Evolutionary conservation across 2,888 invertebrate genomes (phyloP).

Genomic region (Apodemia hepburni): DNA sequence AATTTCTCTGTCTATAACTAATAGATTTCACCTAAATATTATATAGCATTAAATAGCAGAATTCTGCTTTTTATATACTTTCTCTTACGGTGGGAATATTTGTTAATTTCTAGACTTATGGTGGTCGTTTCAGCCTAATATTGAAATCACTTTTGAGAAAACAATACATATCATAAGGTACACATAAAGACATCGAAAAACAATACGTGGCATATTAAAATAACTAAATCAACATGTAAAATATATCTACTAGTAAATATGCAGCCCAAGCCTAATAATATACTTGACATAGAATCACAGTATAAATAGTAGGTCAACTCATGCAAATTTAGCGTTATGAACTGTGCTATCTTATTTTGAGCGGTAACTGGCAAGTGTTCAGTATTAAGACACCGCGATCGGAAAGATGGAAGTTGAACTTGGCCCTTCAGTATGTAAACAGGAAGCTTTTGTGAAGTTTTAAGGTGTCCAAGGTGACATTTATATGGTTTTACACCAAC

Average conservation of each 20-base stretch:
- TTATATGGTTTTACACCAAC: too few species aligned
- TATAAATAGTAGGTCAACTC: conserved; percentile 1
- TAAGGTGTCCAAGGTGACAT: too few species aligned
- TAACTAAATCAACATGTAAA: conserved; percentile 8
- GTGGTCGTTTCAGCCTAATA: conserved; percentile 63
- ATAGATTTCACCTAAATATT: conserved; percentile 33
- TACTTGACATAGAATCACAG: conserved; percentile 1
- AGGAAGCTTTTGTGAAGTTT: too few species aligned
- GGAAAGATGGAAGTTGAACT: too few species aligned
- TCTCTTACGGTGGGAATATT: conserved; percentile 74
- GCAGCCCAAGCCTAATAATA: conserved; percentile 14
- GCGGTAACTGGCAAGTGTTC: neutral
- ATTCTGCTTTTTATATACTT: conserved; percentile 48
- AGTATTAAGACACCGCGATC: too few species aligned
- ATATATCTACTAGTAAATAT: conserved; percentile 14
- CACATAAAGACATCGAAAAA: conserved; percentile 28
- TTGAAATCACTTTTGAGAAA: conserved; percentile 40
- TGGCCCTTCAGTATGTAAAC: too few species aligned
- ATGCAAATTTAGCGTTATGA: neutral
- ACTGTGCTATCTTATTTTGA: neutral
- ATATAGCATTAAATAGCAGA: conserved; percentile 39
- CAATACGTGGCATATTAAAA: conserved; percentile 15
- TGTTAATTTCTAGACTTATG: conserved; percentile 61
- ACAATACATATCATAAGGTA: conserved; percentile 30
- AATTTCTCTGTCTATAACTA: conserved; percentile 38